These are phyloP conservation scores for Cynopterus brachyotis DNA, from an alignment of 2,113 vertebrate species.

Conservation along the genomic window DNA sequence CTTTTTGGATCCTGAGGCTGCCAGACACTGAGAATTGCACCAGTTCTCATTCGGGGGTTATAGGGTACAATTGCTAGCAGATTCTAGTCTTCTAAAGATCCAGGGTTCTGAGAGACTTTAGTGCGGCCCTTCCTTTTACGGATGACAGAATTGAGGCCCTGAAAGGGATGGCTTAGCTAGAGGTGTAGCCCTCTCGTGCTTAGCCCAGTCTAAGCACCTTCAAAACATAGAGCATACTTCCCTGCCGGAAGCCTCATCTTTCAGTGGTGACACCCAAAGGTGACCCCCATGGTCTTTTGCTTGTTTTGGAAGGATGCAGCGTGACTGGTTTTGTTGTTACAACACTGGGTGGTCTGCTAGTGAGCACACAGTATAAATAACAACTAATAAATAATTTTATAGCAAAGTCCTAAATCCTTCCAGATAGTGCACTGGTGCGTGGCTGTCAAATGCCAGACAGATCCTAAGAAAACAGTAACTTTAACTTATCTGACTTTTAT, in stretches of 20 bases:
- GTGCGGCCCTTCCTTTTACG: background rate
- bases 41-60: background rate
- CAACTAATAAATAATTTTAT: conserved; percentile 77
- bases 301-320: conserved; percentile 69
- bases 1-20: background rate
- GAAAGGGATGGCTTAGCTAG: background rate
- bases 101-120: background rate
- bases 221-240: background rate
- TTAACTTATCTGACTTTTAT: conserved; percentile 48
- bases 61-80: background rate
- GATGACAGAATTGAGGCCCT: background rate
- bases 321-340: conserved; percentile 60
- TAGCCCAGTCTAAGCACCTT: background rate
- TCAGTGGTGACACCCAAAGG: conserved; percentile 55
- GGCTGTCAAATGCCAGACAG: conserved; percentile 66
- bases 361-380: conserved; percentile 73
- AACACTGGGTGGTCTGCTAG: conserved; percentile 70
- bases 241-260: conserved; percentile 57
- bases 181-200: background rate
- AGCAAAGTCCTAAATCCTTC: conserved; percentile 68
- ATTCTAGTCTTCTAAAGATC: background rate
- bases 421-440: conserved; percentile 57
- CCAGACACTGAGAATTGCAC: background rate
- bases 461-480: conserved; percentile 72
- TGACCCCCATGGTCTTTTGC: conserved; percentile 48